Base-by-base conservation (phyloP, 1,140 invertebrate genomes). In the Drosophila mauritiana region DNA sequence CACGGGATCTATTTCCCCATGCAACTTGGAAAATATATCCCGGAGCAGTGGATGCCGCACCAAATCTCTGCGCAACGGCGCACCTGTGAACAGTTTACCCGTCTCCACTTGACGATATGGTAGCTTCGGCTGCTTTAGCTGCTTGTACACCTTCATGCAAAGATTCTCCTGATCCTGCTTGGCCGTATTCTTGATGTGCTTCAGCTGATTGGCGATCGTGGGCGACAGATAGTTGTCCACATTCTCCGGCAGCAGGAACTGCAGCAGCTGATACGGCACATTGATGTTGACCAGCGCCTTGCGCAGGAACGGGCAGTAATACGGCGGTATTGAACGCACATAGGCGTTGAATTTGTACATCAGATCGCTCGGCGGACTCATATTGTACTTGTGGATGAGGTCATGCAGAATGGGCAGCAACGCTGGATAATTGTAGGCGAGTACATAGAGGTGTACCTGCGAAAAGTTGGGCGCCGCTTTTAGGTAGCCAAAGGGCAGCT, bases 381-480 rank as follows among this genome's bases (percentile, higher is more conserved):
- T 95, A 64, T 98, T 95, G 91, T 98, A 97, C 31, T 98, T 95
- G 91, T 96, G 95, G 90, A 99, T 97, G 10, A 99, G 93, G 89
- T 99, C 98, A 92, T 99, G 98, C 10, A 99, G 92, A 6, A 99
- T 93, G 10, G 98, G 97, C 74, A 99, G 92, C 11, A 99, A 93
- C 6, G 98, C 96, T 10, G 98, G 98, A 93, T 99, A 99, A 93
- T 99, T 99, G 93, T 99, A 99, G 36, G 99, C 98, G 95, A 99
- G 96, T 0, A 99, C 98, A 93, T 99, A 99, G 46, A 99, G 93
- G 94, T 99, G 99, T 8, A 99, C 98, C 92, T 97, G 98, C 0
- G 95, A 96, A 46, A 99, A 94, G 90, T 97, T 98, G 20, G 98
- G 98, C 67, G 97, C 98, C 0, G 98, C 97, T 93, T 99, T 99